Evolutionary conservation across 1,140 invertebrate species (phyloP).

Genomic region (Leptopilina boulardi): DNA sequence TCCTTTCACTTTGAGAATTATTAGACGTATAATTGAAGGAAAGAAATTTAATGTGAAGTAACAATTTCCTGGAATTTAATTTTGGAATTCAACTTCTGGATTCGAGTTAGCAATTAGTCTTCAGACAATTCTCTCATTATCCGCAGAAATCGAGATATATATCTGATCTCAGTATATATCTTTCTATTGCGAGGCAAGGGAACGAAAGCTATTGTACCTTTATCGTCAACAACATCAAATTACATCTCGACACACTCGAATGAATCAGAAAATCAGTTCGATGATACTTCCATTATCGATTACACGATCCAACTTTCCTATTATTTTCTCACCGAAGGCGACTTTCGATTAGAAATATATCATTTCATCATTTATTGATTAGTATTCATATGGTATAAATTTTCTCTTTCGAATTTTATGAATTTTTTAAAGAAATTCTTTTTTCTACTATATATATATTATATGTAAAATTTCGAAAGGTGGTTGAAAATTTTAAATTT

Average conservation of each 20-base stretch:
- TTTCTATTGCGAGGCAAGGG: constrained; percentile 39
- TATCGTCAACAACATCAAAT: constrained; percentile 71
- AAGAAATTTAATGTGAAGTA: constrained; percentile 5
- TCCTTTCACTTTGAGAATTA: constrained; percentile 19
- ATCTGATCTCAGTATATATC: constrained; percentile 67
- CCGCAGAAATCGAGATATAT: constrained; percentile 47
- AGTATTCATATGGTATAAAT: too few species aligned
- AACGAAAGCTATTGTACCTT: constrained; percentile 57
- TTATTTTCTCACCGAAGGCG: not conserved
- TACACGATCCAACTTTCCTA: constrained; percentile 10
- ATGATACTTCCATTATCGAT: constrained; percentile 40
- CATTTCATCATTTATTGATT: not conserved
- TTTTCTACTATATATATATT: not conserved
- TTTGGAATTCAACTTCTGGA: constrained; percentile 40
- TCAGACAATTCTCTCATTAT: constrained; percentile 64
- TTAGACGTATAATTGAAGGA: not conserved
- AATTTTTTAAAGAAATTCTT: not conserved
- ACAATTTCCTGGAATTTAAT: constrained; percentile 45
- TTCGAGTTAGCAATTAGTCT: constrained; percentile 65
- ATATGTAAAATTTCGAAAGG: not conserved
- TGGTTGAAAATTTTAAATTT: not conserved
- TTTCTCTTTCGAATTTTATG: not conserved
- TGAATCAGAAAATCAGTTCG: constrained; percentile 58
- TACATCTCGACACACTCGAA: constrained; percentile 64
- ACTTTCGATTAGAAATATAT: not conserved